Evolutionary conservation across 2,888 invertebrate species (phyloP), one percentile per base, ranked within the genome.

Genomic region (Rhagium mordax): DNA sequence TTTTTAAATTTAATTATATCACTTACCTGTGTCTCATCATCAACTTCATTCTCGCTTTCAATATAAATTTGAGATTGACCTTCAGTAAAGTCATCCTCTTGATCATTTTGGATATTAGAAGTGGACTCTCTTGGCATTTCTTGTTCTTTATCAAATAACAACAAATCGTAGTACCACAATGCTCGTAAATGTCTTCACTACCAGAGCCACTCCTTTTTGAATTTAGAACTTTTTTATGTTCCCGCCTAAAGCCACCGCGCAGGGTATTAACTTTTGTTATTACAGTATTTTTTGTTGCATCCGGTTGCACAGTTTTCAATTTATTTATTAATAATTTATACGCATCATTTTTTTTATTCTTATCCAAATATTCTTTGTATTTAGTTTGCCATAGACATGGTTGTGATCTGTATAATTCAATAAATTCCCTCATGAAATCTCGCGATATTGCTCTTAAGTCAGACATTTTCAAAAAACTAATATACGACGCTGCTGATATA

Each of bases 281-380:
- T 24, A 57, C 57, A 4, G 57, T n/a, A 57, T 3, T 15, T 13
- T 57, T 57, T n/a, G 57, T 57, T 10, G 57, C 57, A 27, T 57
- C 27, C 15, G 27, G 57, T 27, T 57, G 57, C 21, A 57, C 57
- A 57, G 15, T 57, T 27, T 57, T 6, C 15, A 57, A 13, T 13
- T 57, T 57, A 4, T 57, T 3, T 4, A 57, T 2, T 15, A 57
- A 2, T 15, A 57, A n/a, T 5, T 21, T 27, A n/a, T 57, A 57
- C 3, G 57, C 57, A 4, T 57, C 57, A 57, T 4, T 57, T 24
- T 57, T 57, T 57, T 57, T 57, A 57, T 57, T 57, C 24, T 13
- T 57, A n/a, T 57, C 57, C 57, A 57, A 61, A 47, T 61, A 61
- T 20, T 61, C 41, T 47, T 18, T 47, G 15, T 2, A 29, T n/a